phyloP scores from a whole-genome alignment of 2,113 vertebrate species.

The Glaucomys volans region DNA sequence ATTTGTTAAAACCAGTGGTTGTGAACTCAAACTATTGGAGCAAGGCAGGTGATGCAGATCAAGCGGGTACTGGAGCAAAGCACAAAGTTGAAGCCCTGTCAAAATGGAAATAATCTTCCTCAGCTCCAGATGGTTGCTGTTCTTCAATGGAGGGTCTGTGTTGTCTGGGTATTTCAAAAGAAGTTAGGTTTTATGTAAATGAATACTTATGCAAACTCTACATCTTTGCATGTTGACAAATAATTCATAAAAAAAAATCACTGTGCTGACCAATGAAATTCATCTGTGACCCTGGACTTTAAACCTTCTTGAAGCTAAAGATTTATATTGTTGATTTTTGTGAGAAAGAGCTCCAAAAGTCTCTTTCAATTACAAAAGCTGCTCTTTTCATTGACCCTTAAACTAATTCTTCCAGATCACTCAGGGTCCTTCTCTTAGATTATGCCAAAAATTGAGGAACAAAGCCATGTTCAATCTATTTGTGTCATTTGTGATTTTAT shows the following conservation, averaged over 20 bases:
- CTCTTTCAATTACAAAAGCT: constrained; percentile 39
- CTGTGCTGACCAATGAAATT: not conserved
- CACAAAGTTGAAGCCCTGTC: not conserved
- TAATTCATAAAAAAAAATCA: not conserved
- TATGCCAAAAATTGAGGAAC: not conserved
- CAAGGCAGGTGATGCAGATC: not conserved
- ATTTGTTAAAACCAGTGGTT: not conserved
- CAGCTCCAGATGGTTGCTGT: not conserved
- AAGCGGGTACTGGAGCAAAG: not conserved
- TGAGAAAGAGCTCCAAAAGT: not conserved
- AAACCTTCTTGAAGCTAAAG: constrained; percentile 9
- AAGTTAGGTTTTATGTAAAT: constrained; percentile 12
- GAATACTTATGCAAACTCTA: not conserved
- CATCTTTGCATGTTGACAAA: not conserved
- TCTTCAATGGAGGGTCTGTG: not conserved
- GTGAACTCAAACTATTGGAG: not conserved
- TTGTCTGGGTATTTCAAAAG: not conserved
- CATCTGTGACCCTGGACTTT: not conserved
- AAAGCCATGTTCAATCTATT: not conserved
- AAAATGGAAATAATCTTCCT: not conserved
- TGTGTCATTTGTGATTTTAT: not conserved
- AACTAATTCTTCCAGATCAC: not conserved
- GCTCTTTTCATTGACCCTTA: not conserved
- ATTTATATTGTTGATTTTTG: not conserved
- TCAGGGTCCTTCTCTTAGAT: not conserved